Evolutionary conservation across 2,888 invertebrate species (phyloP).

Genomic region (Tachina lurida): DNA sequence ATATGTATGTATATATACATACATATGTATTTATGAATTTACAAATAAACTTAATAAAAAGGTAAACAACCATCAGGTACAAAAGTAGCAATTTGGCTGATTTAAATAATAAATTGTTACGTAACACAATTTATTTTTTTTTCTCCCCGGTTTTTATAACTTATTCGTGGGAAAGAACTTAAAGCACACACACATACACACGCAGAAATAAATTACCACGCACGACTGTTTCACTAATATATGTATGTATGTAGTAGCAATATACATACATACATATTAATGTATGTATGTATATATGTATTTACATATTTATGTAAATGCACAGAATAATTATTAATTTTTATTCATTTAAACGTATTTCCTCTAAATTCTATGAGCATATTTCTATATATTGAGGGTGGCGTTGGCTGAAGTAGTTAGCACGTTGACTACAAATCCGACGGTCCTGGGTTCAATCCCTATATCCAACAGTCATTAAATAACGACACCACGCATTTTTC

Average conservation of each 20-base stretch:
- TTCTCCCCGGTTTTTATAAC: neutral
- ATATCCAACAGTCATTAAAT: too few relatives aligned
- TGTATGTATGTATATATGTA: neutral
- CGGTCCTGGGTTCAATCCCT: too few relatives aligned
- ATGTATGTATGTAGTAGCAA: too few relatives aligned
- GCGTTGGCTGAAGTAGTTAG: too few relatives aligned
- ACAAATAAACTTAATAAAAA: neutral
- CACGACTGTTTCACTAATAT: neutral
- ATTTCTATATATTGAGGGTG: too few relatives aligned
- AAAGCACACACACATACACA: neutral
- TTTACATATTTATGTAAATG: neutral
- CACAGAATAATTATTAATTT: neutral
- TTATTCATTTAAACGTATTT: neutral
- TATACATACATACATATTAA: neutral
- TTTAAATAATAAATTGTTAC: neutral
- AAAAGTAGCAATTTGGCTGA: neutral
- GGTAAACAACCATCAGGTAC: neutral
- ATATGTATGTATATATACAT: neutral
- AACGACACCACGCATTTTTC: too few relatives aligned
- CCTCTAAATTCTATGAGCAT: neutral
- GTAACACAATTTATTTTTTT: neutral
- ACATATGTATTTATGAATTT: neutral
- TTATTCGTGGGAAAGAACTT: neutral
- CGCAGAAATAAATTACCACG: neutral
- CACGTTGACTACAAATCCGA: too few relatives aligned